Evolutionary conservation across 2,113 vertebrate genomes (phyloP).

Genomic region (Dicerorhinus sumatrensis): DNA sequence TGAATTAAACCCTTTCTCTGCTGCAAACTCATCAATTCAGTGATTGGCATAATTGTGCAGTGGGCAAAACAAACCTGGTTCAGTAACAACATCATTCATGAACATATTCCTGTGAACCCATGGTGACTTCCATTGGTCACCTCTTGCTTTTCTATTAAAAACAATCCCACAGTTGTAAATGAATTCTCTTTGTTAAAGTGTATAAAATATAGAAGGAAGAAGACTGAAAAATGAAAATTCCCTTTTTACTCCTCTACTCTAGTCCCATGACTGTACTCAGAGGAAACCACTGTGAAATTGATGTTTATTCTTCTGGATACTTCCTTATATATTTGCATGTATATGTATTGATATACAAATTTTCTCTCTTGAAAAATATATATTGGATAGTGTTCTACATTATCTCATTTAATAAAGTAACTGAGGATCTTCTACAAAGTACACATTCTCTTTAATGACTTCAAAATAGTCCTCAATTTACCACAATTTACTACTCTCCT

Average conservation of each 20-base stretch:
- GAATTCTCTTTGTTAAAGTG: background rate
- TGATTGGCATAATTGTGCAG: no score
- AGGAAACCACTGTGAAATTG: background rate
- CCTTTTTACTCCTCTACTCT: background rate
- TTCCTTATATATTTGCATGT: background rate
- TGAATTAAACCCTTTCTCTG: no score
- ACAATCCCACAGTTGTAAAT: background rate
- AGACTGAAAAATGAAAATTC: background rate
- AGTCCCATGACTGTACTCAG: background rate
- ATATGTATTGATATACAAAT: background rate
- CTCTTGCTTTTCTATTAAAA: background rate
- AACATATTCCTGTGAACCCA: background rate
- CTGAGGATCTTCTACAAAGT: background rate
- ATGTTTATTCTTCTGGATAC: background rate
- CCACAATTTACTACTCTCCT: background rate
- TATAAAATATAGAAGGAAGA: background rate
- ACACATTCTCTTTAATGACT: background rate
- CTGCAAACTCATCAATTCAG: no score
- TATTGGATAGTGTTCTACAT: background rate
- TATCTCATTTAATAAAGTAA: background rate
- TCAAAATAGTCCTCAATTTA: conserved; percentile 21
- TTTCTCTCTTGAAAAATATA: background rate
- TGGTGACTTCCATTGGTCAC: background rate
- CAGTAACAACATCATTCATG: background rate
- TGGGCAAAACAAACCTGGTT: no score